Conservation (phyloP, 64 coral and sea anemone genomes). For the Pocillopora verrucosa region DNA sequence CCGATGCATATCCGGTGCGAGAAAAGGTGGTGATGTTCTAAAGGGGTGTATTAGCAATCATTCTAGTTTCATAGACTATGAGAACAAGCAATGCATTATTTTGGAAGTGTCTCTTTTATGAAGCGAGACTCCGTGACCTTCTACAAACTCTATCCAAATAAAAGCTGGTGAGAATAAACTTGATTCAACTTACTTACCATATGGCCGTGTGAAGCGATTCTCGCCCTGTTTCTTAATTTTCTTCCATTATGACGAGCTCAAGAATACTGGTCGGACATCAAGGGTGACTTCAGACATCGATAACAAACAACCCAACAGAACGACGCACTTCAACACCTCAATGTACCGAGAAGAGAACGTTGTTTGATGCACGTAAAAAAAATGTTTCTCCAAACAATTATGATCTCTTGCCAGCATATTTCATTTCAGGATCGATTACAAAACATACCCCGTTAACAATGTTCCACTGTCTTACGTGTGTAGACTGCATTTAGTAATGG, state of each 20-base stretch:
- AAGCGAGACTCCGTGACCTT: background rate
- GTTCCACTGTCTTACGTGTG: background rate
- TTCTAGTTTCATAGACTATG: background rate
- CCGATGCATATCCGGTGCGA: no score
- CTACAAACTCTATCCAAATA: background rate
- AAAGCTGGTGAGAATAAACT: background rate
- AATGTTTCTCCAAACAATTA: background rate
- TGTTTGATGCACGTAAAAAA: background rate
- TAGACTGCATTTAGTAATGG: no score
- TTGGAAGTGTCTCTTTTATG: background rate
- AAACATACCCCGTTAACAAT: background rate
- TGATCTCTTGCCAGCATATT: slow-evolving; percentile 13
- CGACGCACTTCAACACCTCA: background rate
- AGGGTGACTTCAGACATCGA: background rate
- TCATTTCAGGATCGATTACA: slow-evolving; percentile 31
- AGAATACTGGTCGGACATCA: background rate
- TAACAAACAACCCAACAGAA: background rate
- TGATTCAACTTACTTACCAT: background rate
- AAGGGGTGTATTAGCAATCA: no score
- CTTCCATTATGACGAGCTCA: background rate
- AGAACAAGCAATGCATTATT: background rate
- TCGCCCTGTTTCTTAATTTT: background rate
- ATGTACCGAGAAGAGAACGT: background rate
- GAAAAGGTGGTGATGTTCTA: no score
- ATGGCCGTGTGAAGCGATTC: background rate